These are phyloP conservation scores for Argya squamiceps DNA, from an alignment of 2,797 vertebrate species.

Conservation along the genomic window DNA sequence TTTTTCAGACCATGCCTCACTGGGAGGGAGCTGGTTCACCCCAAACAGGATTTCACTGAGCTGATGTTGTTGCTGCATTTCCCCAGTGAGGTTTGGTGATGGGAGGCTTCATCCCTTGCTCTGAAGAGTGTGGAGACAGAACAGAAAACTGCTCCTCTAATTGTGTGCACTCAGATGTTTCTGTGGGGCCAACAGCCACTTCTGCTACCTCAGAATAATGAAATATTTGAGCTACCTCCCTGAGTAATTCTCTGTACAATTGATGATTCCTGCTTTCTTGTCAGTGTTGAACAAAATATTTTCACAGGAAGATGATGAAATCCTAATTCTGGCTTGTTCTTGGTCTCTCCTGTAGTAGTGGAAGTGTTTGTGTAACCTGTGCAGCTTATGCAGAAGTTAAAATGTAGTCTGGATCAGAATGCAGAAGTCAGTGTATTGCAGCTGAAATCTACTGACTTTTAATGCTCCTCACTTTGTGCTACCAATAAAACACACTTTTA, in stretches of 20 bases:
- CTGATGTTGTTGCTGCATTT: background rate
- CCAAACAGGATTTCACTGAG: background rate
- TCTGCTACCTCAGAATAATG: background rate
- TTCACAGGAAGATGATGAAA: background rate
- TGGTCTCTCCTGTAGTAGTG: background rate
- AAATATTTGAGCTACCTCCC: background rate
- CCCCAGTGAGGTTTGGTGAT: background rate
- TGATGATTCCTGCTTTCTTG: background rate
- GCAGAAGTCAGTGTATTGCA: background rate
- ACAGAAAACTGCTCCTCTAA: background rate
- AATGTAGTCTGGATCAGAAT: constrained; percentile 25
- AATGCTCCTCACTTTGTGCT: background rate
- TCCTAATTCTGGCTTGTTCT: background rate
- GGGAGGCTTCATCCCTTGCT: background rate
- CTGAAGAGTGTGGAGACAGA: background rate
- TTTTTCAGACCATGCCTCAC: background rate
- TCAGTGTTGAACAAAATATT: background rate
- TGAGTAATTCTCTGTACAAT: background rate
- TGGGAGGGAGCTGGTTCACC: background rate
- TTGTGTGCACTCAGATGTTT: background rate
- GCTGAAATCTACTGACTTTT: constrained; percentile 42
- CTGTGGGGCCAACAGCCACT: background rate
- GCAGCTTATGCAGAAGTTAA: background rate
- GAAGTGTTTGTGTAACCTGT: background rate
- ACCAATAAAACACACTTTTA: constrained; percentile 53